Evolutionary conservation across 2,113 vertebrate genomes (phyloP).

Genomic region (Cinclus cinclus): DNA sequence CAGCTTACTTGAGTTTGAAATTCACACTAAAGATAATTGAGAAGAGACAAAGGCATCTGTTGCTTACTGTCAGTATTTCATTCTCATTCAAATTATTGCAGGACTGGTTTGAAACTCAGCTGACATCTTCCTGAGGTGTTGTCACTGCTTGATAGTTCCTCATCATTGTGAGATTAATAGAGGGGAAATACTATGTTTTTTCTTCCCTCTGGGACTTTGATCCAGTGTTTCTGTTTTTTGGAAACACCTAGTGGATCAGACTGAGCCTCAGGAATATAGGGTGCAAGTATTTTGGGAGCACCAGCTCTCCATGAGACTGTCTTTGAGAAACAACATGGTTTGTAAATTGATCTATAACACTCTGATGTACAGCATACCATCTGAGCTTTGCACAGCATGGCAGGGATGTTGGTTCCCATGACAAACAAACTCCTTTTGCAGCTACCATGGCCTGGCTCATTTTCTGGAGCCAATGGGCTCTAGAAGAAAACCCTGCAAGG

Average conservation of each 20-base stretch:
- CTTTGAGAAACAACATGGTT: background rate
- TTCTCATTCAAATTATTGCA: background rate
- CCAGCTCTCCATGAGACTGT: background rate
- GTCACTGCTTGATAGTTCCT: background rate
- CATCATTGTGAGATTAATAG: background rate
- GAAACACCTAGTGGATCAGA: background rate
- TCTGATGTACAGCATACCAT: fast-evolving
- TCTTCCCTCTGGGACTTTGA: background rate
- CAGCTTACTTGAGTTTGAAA: background rate
- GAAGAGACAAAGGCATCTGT: background rate
- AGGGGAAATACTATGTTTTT: background rate
- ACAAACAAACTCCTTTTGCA: background rate
- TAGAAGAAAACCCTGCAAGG: background rate
- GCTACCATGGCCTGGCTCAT: background rate
- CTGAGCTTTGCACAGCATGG: background rate
- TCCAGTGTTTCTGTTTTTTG: background rate
- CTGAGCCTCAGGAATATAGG: background rate
- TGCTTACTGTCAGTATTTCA: background rate
- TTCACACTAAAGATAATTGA: background rate
- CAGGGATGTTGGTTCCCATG: background rate
- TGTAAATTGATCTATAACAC: background rate
- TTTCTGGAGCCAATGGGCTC: background rate
- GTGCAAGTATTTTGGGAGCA: background rate
- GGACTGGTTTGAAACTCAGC: background rate
- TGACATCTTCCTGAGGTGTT: background rate